Evolutionary conservation across 2,113 vertebrate species (phyloP), one percentile per base, ranked within the genome.

Genomic region (Ginglymostoma cirratum): DNA sequence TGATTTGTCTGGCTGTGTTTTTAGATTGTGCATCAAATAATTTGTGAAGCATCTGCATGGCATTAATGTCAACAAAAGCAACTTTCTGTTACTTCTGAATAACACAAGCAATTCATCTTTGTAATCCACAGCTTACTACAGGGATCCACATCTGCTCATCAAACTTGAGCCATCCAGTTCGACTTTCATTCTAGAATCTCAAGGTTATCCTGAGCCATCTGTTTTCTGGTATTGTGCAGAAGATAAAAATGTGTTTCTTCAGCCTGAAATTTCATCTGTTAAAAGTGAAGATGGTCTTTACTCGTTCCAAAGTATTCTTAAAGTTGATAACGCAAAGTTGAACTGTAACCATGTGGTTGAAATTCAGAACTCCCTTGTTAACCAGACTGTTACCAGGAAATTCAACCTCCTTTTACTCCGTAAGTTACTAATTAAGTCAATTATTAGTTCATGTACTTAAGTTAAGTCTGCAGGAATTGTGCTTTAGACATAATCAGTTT

Each of bases 181-280:
- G 14, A 92, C 15, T 34, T 65, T 65, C 30, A n/a, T 92, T 92
- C 30, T 92, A n/a, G 4, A 55, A 55, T 92, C 87, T 65, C 87
- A n/a, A 92, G 87, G 87, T 92, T 92, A 92, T 92, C 87, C 87
- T 92, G 30, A 65, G 15, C 55, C 87, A 65, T 92, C 52, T 34
- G 15, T 92, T 61, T 34, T 65, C 52, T 92, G 87, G 87, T n/a
- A 92, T 27, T 92, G 87, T 65, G 87, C 48, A 55, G 86, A 92
- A 92, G 30, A 65, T 92, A 92, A 92, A 61, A 92, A 65, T 34
- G 4, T n/a, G 87, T 55, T 5, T 55, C 30, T 92, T 1, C 34
- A 65, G 87, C 30, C 87, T 65, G 15, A 92, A 12, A 61, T 65
- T 92, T 92, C 55, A 65, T n/a, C 38, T 8, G 1, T 19, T 92